A percentile compares a stretch with the other conserved stretches of the same genome.
Conservation (phyloP, 2,113 vertebrate genomes). For the Lynx canadensis region DNA sequence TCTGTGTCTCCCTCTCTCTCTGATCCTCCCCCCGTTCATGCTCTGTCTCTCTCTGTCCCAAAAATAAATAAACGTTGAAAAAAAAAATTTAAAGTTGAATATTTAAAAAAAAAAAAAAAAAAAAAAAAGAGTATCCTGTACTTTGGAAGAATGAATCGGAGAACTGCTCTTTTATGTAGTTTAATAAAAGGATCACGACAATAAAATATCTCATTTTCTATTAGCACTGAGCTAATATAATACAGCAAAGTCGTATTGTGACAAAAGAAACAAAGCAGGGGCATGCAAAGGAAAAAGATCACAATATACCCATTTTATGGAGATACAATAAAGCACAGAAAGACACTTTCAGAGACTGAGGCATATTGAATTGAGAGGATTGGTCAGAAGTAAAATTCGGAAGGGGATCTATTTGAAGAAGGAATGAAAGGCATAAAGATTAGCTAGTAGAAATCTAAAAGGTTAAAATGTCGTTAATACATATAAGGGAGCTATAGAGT, state of each 20-base stretch:
- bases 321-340: background rate
- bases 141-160: background rate
- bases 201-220: background rate
- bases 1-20: too few relatives aligned
- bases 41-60: too few relatives aligned
- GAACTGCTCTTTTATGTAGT: background rate
- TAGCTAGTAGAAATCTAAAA: background rate
- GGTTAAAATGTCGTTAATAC: background rate
- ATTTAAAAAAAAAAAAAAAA: too few relatives aligned
- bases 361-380: background rate
- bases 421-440: background rate
- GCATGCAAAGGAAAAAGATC: background rate
- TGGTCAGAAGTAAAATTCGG: background rate
- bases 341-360: background rate
- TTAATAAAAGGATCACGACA: background rate
- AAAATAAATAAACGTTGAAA: too few relatives aligned
- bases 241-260: background rate
- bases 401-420: background rate
- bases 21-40: too few relatives aligned
- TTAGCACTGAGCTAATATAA: background rate
- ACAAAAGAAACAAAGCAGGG: background rate
- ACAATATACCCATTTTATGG: background rate
- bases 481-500: background rate
- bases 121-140: background rate
- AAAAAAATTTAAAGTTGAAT: too few relatives aligned